A percentile compares a stretch with the other conserved stretches of the same genome.
Conservation (phyloP, 2,113 vertebrate species). For the Pollimyrus isidori region DNA sequence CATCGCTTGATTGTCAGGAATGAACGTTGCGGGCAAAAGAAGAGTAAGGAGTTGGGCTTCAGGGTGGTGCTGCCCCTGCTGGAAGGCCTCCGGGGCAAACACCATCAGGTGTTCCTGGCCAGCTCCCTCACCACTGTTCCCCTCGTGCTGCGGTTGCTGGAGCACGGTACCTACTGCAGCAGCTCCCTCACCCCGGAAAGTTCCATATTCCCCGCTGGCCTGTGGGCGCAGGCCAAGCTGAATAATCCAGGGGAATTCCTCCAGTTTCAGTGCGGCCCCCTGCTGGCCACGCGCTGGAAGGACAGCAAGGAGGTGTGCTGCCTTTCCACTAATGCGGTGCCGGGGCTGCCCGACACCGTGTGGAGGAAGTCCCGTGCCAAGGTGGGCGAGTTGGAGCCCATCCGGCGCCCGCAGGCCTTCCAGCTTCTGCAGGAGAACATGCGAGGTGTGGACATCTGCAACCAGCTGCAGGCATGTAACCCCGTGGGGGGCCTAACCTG, state of each 20-base stretch:
- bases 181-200: slow-evolving; percentile 51
- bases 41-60: slow-evolving; percentile 38
- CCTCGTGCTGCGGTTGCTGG: slow-evolving; percentile 50
- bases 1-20: slow-evolving; percentile 55
- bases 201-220: slow-evolving; percentile 42
- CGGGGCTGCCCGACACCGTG: slow-evolving; percentile 49
- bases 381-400: slow-evolving; percentile 45
- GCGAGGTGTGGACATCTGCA: slow-evolving; percentile 67
- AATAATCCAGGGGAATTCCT: slow-evolving; percentile 52
- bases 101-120: slow-evolving; percentile 61
- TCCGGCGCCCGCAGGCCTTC: slow-evolving; percentile 58
- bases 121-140: slow-evolving; percentile 49
- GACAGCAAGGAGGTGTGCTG: slow-evolving; percentile 66
- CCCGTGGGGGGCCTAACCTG: slow-evolving; percentile 52
- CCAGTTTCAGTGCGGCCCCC: slow-evolving; percentile 49
- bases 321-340: slow-evolving; percentile 55
- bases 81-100: slow-evolving; percentile 48
- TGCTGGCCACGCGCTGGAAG: slow-evolving; percentile 62
- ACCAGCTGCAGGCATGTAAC: slow-evolving; percentile 65
- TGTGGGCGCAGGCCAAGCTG: slow-evolving; percentile 39
- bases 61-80: slow-evolving; percentile 50
- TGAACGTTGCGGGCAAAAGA: slow-evolving; percentile 16
- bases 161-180: slow-evolving; percentile 51
- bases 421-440: slow-evolving; percentile 67
- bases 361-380: slow-evolving; percentile 57